Conservation (phyloP, 2,113 vertebrate species). For the rabbit (Oryctolagus cuniculus) region DNA sequence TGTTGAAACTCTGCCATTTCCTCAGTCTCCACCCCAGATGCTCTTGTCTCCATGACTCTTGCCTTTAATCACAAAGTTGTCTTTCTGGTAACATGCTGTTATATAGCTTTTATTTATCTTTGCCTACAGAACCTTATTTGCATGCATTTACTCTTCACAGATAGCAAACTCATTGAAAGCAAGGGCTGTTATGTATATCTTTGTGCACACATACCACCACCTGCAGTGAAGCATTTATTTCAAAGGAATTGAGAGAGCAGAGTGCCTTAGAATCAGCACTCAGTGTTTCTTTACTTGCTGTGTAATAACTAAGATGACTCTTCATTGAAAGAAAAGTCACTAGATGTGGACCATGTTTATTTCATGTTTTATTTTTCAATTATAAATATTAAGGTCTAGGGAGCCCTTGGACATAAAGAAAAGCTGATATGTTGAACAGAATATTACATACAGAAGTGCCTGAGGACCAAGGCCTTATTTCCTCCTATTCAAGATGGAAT, state of each 20-base stretch:
- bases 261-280: neutral
- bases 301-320: conserved; percentile 5
- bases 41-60: neutral
- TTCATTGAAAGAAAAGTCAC: conserved; percentile 15
- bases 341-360: neutral
- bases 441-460: neutral
- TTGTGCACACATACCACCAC: neutral
- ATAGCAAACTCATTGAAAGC: conserved; percentile 48
- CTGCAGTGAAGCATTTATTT: conserved; percentile 38
- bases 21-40: conserved; percentile 1
- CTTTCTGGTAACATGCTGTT: neutral
- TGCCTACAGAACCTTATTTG: neutral
- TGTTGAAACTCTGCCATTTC: conserved; percentile 50
- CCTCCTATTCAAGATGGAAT: neutral
- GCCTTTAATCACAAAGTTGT: conserved; percentile 20
- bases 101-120: neutral
- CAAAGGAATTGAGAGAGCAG: conserved; percentile 54
- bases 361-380: neutral
- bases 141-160: conserved; percentile 57
- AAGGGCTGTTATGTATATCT: conserved; percentile 26
- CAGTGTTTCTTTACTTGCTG: conserved; percentile 9
- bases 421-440: neutral
- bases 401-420: neutral
- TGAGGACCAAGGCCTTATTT: neutral
- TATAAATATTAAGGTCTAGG: neutral